Conservation (phyloP, 2,113 vertebrate species). For the Rhea americana region DNA sequence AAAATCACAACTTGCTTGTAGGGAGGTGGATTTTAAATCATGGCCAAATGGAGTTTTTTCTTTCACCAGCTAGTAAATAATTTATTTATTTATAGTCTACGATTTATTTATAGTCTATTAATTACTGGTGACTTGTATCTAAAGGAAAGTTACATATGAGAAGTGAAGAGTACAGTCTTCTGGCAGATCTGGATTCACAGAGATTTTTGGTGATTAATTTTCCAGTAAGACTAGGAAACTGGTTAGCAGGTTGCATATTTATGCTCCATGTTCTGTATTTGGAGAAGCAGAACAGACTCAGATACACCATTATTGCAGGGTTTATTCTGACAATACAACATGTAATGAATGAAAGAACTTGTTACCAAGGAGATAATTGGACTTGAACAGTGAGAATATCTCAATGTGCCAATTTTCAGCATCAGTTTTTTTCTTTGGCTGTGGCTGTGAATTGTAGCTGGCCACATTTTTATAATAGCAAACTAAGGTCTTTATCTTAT, state of each 20-base stretch:
- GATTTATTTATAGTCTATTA: neutral
- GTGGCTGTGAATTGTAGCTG: slow-evolving; percentile 1
- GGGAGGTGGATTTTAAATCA: neutral
- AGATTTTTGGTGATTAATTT: neutral
- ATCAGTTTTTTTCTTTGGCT: slow-evolving; percentile 38
- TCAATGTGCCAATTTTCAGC: slow-evolving; percentile 56
- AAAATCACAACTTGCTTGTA: neutral
- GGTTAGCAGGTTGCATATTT: slow-evolving; percentile 15
- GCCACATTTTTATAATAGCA: neutral
- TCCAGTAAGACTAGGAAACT: slow-evolving; percentile 19
- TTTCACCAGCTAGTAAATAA: neutral
- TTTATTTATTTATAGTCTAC: neutral
- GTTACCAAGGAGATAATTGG: slow-evolving; percentile 70
- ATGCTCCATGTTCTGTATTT: neutral
- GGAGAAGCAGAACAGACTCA: neutral
- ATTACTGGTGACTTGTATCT: neutral
- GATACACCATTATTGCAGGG: slow-evolving; percentile 35
- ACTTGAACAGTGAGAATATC: slow-evolving; percentile 54
- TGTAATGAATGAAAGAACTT: slow-evolving; percentile 55
- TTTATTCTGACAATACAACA: slow-evolving; percentile 62
- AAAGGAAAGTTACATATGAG: neutral
- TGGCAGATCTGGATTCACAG: neutral
- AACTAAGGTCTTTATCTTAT: slow-evolving; percentile 14
- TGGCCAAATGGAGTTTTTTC: neutral
- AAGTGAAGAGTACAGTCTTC: neutral